Conservation (phyloP, 2,113 vertebrate species). For the Aspiorhynchus laticeps region DNA sequence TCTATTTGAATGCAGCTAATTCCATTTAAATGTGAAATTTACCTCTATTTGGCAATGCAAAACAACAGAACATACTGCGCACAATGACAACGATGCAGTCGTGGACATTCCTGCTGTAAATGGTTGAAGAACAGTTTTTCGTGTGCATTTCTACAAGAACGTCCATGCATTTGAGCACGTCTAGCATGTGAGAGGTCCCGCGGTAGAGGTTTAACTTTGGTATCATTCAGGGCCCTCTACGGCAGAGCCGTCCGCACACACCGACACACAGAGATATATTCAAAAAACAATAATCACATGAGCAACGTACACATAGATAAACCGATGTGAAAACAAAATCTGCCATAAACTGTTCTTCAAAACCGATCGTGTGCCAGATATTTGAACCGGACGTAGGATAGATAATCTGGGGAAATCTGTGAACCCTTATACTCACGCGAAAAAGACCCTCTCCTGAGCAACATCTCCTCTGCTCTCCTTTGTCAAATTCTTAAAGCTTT, state of each 20-base stretch:
- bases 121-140: slow-evolving; percentile 35
- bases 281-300: slow-evolving; percentile 50
- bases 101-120: slow-evolving; percentile 48
- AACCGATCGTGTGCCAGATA: not conserved
- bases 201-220: slow-evolving; percentile 72
- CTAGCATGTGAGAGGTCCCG: slow-evolving; percentile 45
- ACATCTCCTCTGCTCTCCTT: slow-evolving; percentile 47
- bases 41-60: not conserved
- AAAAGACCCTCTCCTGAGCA: slow-evolving; percentile 52
- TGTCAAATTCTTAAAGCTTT: slow-evolving; percentile 60
- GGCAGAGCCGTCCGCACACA: slow-evolving; percentile 33
- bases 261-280: slow-evolving; percentile 48
- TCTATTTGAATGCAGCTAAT: not conserved
- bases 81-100: slow-evolving; percentile 34
- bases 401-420: slow-evolving; percentile 43
- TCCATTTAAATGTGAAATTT: not conserved
- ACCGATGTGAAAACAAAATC: slow-evolving; percentile 45
- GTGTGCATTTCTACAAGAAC: slow-evolving; percentile 58
- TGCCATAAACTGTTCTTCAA: slow-evolving; percentile 11
- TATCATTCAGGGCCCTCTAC: slow-evolving; percentile 72
- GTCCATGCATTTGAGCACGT: slow-evolving; percentile 53
- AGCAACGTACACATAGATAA: slow-evolving; percentile 10
- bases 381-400: not conserved
- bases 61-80: slow-evolving; percentile 50
- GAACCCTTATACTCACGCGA: slow-evolving; percentile 50